Evolutionary conservation across 2,797 vertebrate genomes (phyloP), one percentile per base, ranked within the genome.

Genomic region (Sebastes dallii): DNA sequence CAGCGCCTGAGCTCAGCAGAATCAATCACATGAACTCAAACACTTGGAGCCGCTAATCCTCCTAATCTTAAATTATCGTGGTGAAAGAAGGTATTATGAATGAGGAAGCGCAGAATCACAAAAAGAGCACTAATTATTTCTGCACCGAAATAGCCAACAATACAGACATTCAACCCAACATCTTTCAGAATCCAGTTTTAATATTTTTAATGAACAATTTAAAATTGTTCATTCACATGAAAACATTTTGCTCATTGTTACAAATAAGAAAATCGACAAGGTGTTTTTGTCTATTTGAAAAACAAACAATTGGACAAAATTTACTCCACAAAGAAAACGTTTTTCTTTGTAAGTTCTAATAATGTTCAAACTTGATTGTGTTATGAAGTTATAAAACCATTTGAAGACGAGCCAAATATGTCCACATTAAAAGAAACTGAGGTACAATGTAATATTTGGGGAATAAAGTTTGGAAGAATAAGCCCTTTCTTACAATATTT

Each of bases 121-220:
- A 75, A 36, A 81, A 79, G 67, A 66, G 69, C 34, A 50, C 27
- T 69, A 34, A 67, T 85, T 25, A 55, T 78, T 72, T 86, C 74
- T 72, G 81, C 71, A 42, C 42, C 0, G 1, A 83, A 78, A 88
- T 78, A 84, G 84, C 84, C 93, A 94, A 96, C 92, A 95, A 94
- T 93, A 93, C 91, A 97, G 91, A 96, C 94, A 91, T 95, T 90
- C 93, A 96, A 91, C 77, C 96, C 96, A 88, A 93, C 95, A 93
- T 89, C 92, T 91, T 91, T 96, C 93, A 92, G 88, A 96, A 96
- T 96, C 94, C 92, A 96, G 92, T 94, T 97, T 97, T 96, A 95
- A 95, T 96, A 95, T 89, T 93, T 91, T 92, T 90, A 92, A 89
- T 89, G 93, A 91, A 92, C 91, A 92, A 93, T 81, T 92, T 86